These are phyloP conservation scores for Pangasius larnaudii DNA, from an alignment of 2,797 vertebrate species.

Conservation along the genomic window DNA sequence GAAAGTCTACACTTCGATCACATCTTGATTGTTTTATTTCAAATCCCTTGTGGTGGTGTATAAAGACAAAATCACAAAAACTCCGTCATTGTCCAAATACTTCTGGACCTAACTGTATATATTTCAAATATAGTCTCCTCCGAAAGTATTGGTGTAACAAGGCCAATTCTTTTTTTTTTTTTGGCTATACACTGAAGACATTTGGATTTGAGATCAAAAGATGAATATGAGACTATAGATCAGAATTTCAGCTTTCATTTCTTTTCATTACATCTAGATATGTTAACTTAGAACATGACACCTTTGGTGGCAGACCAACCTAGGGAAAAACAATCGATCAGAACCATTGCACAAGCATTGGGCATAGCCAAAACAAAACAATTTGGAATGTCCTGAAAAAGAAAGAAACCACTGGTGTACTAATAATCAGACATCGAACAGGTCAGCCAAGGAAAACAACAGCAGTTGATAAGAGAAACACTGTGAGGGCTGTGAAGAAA, in stretches of 20 bases:
- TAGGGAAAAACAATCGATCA: neutral
- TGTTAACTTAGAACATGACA: neutral
- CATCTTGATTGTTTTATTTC: no score
- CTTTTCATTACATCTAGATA: neutral
- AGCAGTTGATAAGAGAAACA: neutral
- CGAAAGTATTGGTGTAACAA: neutral
- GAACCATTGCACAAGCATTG: neutral
- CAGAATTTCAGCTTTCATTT: neutral
- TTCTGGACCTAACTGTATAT: no score
- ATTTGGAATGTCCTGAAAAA: neutral
- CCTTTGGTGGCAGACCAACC: neutral
- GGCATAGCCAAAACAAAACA: neutral
- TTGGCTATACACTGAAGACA: neutral
- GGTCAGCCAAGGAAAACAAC: conserved; percentile 24
- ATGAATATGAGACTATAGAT: neutral
- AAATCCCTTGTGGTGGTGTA: no score
- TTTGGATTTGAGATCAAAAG: neutral
- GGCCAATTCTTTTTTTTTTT: neutral
- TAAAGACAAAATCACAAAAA: no score
- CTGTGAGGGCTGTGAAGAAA: neutral
- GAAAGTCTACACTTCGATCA: no score
- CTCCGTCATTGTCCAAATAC: no score
- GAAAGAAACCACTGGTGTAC: neutral
- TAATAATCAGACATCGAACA: neutral
- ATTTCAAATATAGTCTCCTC: neutral